Base-by-base conservation (phyloP, 2,113 vertebrate genomes). In the Spilogale gracilis region DNA sequence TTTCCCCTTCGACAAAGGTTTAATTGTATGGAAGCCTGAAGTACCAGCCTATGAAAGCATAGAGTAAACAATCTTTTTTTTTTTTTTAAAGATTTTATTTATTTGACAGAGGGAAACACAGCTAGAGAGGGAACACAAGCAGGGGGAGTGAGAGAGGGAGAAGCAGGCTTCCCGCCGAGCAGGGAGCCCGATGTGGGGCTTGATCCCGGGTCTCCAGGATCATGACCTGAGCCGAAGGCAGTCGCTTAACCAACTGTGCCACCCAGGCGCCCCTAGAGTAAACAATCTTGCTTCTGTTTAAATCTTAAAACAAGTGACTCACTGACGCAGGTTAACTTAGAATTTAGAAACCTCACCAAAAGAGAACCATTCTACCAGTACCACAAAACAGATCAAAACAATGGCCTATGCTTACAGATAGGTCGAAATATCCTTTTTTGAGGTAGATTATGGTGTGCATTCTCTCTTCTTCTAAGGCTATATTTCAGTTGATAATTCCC, bases 361-460 rank as follows among this genome's bases (percentile, higher is more conserved):
- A n/a, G 12, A 74, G 38, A 91, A 56, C 45, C 69, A 71, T 50
- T 23, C 17, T 69, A 9, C 50, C 9, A 7, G 56, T 12, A 43
- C 2, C 3, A 30, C 1, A 11, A 52, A 69, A 38, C 8, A 17
- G 16, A n/a, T 8, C 3, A 16, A 10, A 67, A 25, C 3, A 32
- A 45, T 4, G 25, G 27, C 20, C 65, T 1, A 0, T 11, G 20
- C 38, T 9, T 76, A 27, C 3, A 38, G 74, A 3, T 0, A 9
- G 0, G 48, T 69, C 30, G 1, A 25, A 8, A 12, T 3, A 54
- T 5, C 10, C 65, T 54, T 67, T 20, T 9, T 17, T 9, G 10
- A 23, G 20, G 50, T 6, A n/a, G 14, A 18, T 84, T 7, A 9
- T 0, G 0, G 9, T 38, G 30, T 11, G 80, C 0, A 14, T 27